Base-by-base conservation (phyloP, 2,797 vertebrate species). In the Rhyacichthys aspro region DNA sequence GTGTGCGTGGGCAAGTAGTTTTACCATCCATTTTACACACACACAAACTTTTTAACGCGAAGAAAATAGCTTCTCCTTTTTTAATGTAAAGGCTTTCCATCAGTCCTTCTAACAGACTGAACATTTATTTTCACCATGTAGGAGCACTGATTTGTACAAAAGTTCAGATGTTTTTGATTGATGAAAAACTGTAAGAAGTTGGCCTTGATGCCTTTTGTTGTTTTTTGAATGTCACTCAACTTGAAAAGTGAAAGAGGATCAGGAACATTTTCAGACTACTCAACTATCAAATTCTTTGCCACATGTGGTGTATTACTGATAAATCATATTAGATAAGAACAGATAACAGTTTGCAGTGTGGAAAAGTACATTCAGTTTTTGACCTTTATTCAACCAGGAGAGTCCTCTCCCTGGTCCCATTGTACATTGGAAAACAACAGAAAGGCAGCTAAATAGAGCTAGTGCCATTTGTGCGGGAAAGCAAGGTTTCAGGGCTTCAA, bases 281-380 rank as follows among this genome's bases (percentile, higher is more conserved):
- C 15, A 56, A 56, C 49, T 63, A 55, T 59, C 63, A 76, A 60
- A 74, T 70, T 59, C 11, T 48, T 37, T 59, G 63, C 44, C 64
- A 59, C 45, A 70, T 64, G 61, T 82, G 57, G 43, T 59, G 49
- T 42, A 59, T 64, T 66, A 45, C 54, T 78, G 73, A 69, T 86
- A 72, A 82, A 79, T 76, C 33, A 2, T 66, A 72, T 70, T 65
- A 59, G 62, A 75, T 70, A 77, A 72, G 37, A 50, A 36, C 69
- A 16, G 68, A 59, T 45, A 55, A 60, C 45, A 66, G 57, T 67
- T 82, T 46, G 43, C 56, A 69, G 46, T 34, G 50, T 66, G 62
- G 59, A 55, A 63, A 72, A 74, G 64, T 63, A 23, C 16, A 57
- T 67, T n/a, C n/a, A n/a, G n/a, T n/a, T n/a, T n/a, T n/a, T n/a